These are phyloP conservation scores for Erythrolamprus reginae DNA, from an alignment of 2,113 vertebrate genomes.

Conservation along the genomic window DNA sequence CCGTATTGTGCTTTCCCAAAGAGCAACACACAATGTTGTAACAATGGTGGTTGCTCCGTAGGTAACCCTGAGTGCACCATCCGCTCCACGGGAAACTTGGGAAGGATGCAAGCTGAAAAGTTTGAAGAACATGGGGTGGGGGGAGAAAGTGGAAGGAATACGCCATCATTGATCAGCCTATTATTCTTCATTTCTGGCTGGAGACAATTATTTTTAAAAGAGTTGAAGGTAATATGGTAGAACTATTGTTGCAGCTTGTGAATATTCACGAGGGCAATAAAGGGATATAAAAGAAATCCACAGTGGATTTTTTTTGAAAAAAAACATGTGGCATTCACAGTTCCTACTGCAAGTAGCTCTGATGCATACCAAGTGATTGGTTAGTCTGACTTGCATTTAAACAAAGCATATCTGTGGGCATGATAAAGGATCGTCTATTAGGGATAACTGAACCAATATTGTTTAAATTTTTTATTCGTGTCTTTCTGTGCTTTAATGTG, in stretches of 20 bases:
- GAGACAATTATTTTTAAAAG: neutral
- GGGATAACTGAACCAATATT: neutral
- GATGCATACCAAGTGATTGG: neutral
- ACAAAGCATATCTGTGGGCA: neutral
- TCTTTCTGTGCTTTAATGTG: neutral
- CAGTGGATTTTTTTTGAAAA: neutral
- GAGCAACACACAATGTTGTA: neutral
- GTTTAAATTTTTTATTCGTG: neutral
- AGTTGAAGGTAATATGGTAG: neutral
- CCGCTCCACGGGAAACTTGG: too few species aligned
- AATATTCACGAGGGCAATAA: neutral
- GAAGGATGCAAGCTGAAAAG: neutral
- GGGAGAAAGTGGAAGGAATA: neutral
- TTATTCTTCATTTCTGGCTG: neutral
- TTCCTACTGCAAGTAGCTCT: neutral
- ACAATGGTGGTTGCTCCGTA: neutral
- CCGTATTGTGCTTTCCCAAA: neutral
- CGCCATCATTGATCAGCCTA: neutral
- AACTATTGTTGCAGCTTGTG: neutral
- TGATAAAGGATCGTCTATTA: neutral
- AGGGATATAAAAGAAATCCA: neutral
- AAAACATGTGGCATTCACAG: neutral
- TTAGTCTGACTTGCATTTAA: neutral
- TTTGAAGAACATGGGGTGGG: neutral
- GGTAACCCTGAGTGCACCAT: too few species aligned